Evolutionary conservation across 2,888 invertebrate genomes (phyloP).

Genomic region (Yponomeuta cagnagella): DNA sequence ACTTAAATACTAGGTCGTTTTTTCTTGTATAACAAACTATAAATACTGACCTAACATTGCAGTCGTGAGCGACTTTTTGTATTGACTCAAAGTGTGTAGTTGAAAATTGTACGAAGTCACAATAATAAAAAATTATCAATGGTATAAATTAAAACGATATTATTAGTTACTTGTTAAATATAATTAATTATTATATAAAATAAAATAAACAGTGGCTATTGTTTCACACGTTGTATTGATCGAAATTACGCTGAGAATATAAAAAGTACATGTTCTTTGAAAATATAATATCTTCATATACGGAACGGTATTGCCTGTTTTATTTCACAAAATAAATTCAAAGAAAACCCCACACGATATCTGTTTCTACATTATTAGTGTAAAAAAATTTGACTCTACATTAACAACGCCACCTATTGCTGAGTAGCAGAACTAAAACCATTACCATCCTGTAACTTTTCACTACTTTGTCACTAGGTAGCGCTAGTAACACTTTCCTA

Average conservation of each 20-base stretch:
- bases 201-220: constrained; percentile 55
- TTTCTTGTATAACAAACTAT: background rate
- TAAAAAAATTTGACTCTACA: background rate
- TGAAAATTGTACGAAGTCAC: constrained; percentile 51
- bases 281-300: constrained; percentile 76
- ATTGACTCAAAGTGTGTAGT: constrained; percentile 61
- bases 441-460: background rate
- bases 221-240: constrained; percentile 71
- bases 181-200: constrained; percentile 42
- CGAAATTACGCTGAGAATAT: constrained; percentile 65
- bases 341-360: background rate
- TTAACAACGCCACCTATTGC: constrained; percentile 27
- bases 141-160: constrained; percentile 44
- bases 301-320: constrained; percentile 32
- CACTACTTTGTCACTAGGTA: background rate
- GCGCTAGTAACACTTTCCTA: background rate
- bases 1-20: too few species aligned
- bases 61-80: constrained; percentile 51
- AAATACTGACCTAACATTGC: constrained; percentile 41
- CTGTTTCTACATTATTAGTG: background rate
- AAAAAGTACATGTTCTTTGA: constrained; percentile 70
- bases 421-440: constrained; percentile 20
- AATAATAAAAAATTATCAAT: constrained; percentile 51
- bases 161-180: constrained; percentile 72
- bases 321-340: constrained; percentile 19